These are phyloP conservation scores for Proisotoma minuta DNA, from an alignment of 2,888 invertebrate species.

Conservation along the genomic window DNA sequence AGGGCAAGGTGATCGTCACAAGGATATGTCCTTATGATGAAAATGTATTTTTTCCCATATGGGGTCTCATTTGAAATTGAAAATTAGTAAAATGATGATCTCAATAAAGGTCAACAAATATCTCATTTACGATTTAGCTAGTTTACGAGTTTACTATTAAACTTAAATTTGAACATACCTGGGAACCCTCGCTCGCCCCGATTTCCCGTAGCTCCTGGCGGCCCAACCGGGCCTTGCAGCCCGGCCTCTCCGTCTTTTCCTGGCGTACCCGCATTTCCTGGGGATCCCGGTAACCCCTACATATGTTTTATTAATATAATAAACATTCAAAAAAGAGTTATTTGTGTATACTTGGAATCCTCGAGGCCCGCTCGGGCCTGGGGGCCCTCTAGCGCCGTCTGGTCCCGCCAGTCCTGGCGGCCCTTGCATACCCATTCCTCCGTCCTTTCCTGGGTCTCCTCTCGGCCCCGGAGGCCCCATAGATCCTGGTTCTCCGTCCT, in stretches of 20 bases:
- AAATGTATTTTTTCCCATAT: no score
- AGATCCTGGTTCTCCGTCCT: conserved; percentile 70
- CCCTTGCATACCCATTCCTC: conserved; percentile 53
- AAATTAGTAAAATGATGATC: no score
- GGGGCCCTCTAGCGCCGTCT: conserved; percentile 69
- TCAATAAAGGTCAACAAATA: no score
- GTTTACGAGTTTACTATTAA: no score
- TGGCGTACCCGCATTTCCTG: conserved; percentile 66
- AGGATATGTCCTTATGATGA: no score
- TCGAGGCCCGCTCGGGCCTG: conserved; percentile 70
- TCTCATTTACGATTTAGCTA: no score
- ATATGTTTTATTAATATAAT: background rate
- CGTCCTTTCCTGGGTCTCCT: conserved; percentile 68
- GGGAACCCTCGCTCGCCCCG: conserved; percentile 66
- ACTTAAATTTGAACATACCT: no score
- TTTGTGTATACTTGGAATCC: conserved; percentile 65
- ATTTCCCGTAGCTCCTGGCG: conserved; percentile 59
- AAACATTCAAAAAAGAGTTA: background rate
- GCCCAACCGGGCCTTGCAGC: conserved; percentile 62
- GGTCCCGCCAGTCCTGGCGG: conserved; percentile 65
- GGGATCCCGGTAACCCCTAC: conserved; percentile 68
- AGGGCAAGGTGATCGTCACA: no score
- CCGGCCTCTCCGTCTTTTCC: conserved; percentile 80
- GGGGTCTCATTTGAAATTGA: no score
- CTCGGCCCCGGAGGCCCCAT: conserved; percentile 71